These are phyloP conservation scores for Abrostola triplasia DNA, from an alignment of 2,888 invertebrate species.

Conservation along the genomic window DNA sequence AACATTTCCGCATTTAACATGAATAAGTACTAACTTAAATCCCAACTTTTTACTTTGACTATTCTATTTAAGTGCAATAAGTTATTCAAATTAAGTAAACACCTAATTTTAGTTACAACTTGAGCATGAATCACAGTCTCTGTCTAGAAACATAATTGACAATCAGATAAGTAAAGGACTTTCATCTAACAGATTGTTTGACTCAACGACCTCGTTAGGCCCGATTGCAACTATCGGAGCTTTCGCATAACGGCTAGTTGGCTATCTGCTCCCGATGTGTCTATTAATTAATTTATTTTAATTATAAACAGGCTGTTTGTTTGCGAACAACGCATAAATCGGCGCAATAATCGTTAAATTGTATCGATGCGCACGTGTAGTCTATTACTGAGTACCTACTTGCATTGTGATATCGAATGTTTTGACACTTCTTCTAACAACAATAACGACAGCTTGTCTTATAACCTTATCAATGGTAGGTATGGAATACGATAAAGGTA, in stretches of 20 bases:
- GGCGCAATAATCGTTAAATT: slow-evolving; percentile 6
- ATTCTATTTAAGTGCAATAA: no score
- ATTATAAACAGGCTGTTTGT: slow-evolving; percentile 21
- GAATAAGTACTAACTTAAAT: slow-evolving; percentile 17
- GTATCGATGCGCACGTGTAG: slow-evolving; percentile 20
- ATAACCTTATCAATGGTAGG: no score
- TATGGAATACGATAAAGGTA: not conserved
- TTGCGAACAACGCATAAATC: slow-evolving; percentile 12
- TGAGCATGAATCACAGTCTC: not conserved
- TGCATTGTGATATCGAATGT: not conserved
- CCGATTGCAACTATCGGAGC: slow-evolving; percentile 35
- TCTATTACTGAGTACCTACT: not conserved
- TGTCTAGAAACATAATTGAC: slow-evolving; percentile 14
- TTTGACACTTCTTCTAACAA: not conserved
- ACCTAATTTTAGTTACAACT: no score
- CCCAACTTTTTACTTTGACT: slow-evolving; percentile 6
- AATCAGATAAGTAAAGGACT: slow-evolving; percentile 22
- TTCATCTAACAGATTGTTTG: slow-evolving; percentile 31
- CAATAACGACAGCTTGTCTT: no score
- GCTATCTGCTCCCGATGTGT: slow-evolving; percentile 26
- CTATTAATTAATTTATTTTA: slow-evolving; percentile 31
- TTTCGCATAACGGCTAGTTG: slow-evolving; percentile 18
- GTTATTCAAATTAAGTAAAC: slow-evolving; percentile 4
- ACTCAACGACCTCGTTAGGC: slow-evolving; percentile 33
- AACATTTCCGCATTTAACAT: slow-evolving; percentile 16